Evolutionary conservation across 2,888 invertebrate genomes (phyloP), one percentile per base, ranked within the genome.

Genomic region (Harmothoe impar): DNA sequence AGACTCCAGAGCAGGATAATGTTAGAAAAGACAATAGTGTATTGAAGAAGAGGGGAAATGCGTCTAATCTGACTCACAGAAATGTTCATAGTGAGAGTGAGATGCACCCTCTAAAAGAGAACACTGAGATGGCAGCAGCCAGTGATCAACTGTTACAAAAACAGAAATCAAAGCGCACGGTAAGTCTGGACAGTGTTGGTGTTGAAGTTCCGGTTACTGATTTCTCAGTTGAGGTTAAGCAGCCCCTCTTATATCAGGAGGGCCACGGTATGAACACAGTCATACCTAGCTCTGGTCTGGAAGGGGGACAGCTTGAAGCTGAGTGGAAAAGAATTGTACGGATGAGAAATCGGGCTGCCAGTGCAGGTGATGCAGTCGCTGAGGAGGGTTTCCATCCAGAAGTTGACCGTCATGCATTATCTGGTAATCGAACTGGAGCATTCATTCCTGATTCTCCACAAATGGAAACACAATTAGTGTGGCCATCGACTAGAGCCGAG

Each of bases 141-240:
- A 52, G 86, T 86, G 86, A 23, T 86, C 52, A 56, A 54, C 25
- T 56, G 0, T 52, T 86, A 29, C 52, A 29, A 29, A 86, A 52
- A 52, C 52, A 86, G 54, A 54, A 54, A 86, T 12, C 86, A 54
- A 86, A 56, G 54, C 86, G 25, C 31, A 86, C 86, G 86, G 86
- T 86, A 86, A 86, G 86, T 86, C 29, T 86, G 20, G 86, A 54
- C 25, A 54, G 31, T 33, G 56, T 86, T 86, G 86, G 52, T 86
- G 86, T 86, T 86, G 86, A 54, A 12, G 86, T 86, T 86, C 17
- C 56, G 5, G 84, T 84, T 84, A 3, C 29, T 86, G 56, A 56
- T 86, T 86, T 86, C 5, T 7, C 29, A 10, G 86, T 86, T 86
- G 54, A 54, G 5, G 31, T 43, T 23, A 35, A 81, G 81, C 31